Percentiles rank a stretch among this genome's conserved stretches.
phyloP scores from a whole-genome alignment of 2,797 vertebrate genomes.

The Decapterus maruadsi region DNA sequence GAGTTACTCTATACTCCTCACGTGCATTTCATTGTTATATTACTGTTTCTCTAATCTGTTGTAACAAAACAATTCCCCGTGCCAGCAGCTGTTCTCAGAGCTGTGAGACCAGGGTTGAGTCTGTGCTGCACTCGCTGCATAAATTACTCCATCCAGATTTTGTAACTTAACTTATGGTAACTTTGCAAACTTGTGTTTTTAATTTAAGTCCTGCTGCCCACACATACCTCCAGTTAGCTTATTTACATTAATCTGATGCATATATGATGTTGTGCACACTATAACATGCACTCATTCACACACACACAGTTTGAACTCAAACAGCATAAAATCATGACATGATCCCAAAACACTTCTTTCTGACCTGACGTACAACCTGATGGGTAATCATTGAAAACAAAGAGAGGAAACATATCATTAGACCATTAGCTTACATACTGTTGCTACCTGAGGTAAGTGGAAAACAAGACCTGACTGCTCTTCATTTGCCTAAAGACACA shows the following conservation, averaged over 20 bases:
- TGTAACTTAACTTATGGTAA: not conserved
- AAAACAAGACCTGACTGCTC: constrained; percentile 12
- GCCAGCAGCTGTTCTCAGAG: constrained; percentile 10
- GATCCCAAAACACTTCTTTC: not conserved
- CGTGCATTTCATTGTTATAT: too few species aligned
- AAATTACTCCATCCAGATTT: constrained; percentile 1
- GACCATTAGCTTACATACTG: constrained; percentile 30
- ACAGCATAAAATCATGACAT: not conserved
- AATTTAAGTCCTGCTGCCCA: not conserved
- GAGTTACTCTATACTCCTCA: too few species aligned
- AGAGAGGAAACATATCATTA: constrained; percentile 20
- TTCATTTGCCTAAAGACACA: constrained; percentile 7
- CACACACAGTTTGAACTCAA: not conserved
- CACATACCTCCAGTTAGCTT: not conserved
- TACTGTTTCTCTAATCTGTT: too few species aligned
- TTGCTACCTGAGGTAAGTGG: constrained; percentile 14
- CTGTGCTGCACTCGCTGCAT: not conserved
- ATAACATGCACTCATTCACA: not conserved
- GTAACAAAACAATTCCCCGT: not conserved
- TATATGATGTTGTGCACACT: not conserved
- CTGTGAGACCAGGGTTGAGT: not conserved
- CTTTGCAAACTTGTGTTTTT: not conserved
- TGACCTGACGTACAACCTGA: constrained; percentile 23
- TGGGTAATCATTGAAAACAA: constrained; percentile 27
- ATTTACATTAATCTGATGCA: constrained; percentile 4